These are phyloP conservation scores for Cyanoderma ruficeps DNA, from an alignment of 2,113 vertebrate species.

Conservation along the genomic window DNA sequence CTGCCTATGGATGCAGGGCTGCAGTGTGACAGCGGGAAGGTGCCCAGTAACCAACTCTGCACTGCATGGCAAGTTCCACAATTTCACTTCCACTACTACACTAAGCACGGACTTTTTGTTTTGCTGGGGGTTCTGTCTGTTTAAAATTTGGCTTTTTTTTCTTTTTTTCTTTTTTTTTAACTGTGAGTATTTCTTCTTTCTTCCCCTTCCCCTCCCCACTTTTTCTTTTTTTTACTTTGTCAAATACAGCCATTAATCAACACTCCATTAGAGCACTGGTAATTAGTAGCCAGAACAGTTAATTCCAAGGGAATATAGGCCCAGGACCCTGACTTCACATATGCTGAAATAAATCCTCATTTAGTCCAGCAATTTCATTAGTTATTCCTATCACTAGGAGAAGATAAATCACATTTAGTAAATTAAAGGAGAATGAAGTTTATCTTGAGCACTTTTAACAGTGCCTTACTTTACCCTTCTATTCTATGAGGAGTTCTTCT, in stretches of 20 bases:
- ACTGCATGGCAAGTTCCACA: neutral
- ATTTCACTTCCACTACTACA: neutral
- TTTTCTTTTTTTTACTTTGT: neutral
- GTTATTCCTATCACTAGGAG: neutral
- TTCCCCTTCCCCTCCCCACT: fast-evolving
- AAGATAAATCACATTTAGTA: neutral
- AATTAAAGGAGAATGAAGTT: neutral
- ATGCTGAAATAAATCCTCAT: neutral
- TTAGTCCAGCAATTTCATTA: neutral
- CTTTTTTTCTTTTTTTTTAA: neutral
- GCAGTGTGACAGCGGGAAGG: neutral
- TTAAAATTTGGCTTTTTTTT: neutral
- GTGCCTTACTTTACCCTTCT: neutral
- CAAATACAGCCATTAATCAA: neutral
- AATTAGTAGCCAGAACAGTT: neutral
- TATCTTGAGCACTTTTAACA: neutral
- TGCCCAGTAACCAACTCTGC: neutral
- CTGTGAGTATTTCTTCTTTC: too few relatives aligned
- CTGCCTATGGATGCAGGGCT: neutral
- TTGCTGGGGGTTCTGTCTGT: neutral
- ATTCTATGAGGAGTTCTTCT: neutral
- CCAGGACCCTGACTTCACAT: neutral
- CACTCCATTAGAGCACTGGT: neutral
- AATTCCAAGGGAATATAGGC: neutral
- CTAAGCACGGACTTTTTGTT: neutral